Evolutionary conservation across 2,113 vertebrate species (phyloP), one percentile per base, ranked within the genome.

Genomic region (Pan troglodytes): DNA sequence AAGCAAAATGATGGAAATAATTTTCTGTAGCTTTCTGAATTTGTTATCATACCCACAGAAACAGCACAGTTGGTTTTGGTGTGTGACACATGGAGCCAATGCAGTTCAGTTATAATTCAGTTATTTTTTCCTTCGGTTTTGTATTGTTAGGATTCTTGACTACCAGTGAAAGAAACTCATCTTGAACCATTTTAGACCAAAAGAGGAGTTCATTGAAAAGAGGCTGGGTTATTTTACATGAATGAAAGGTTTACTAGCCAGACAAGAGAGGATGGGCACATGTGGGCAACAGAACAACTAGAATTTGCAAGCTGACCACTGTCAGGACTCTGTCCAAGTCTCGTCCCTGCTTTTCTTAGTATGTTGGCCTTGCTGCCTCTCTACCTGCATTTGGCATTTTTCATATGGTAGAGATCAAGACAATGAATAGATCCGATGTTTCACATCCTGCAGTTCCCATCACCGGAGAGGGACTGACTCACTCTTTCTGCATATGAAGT

Each of bases 141-240:
- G 3, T 35, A 3, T 45, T 52, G 52, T 72, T 89, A 83, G 38
- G 10, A 75, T 79, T 93, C 57, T 85, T 93, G 5, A 3, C 70
- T 95, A 2, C 8, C 85, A 48, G 52, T 92, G 61, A 92, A 94
- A 88, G 94, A 68, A 87, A 52, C 30, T 95, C 6, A 40, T 81
- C 38, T 43, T 96, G n/a, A 87, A 43, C 20, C 40, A 55, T 91
- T 32, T 90, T 72, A 82, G 20, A 4, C 61, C 48, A 68, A 50
- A 96, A 80, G 35, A 84, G 48, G 38, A 92, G 68, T 91, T 90
- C 95, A 35, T 88, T 91, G 68, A 67, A 84, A 94, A 68, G 67
- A 68, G 18, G 10, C 40, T 79, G 2, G 40, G 16, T 68, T 94
- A 0, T 75, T 82, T 68, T 30, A 67, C 22, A 27, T 86, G 17